Percentiles rank a stretch among this genome's conserved stretches.
Evolutionary conservation across 2,888 invertebrate genomes (phyloP).

Genomic region (Ophion costatus): DNA sequence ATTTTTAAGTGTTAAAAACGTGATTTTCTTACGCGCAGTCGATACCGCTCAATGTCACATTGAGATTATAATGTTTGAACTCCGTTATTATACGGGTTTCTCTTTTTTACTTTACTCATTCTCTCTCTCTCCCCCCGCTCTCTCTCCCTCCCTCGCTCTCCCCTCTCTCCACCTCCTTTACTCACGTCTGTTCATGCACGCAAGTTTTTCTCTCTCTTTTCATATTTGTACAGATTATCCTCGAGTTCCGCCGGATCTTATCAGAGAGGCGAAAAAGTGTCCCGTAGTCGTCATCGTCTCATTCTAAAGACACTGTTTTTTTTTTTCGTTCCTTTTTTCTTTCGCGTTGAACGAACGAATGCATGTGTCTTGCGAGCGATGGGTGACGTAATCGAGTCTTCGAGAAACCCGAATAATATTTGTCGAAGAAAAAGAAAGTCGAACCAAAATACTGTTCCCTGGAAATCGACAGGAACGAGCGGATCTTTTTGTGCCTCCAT

Average conservation of each 20-base stretch:
- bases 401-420: constrained; percentile 6
- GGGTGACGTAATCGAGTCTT: constrained; percentile 22
- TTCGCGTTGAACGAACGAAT: constrained; percentile 24
- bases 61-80: constrained; percentile 73
- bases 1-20: constrained; percentile 30
- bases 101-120: not conserved
- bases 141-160: constrained; percentile 35
- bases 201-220: constrained; percentile 19
- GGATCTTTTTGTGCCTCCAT: not conserved
- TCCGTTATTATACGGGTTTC: constrained; percentile 62
- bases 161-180: constrained; percentile 19
- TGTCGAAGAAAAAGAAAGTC: constrained; percentile 8
- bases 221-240: constrained; percentile 69
- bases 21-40: constrained; percentile 59
- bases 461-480: too few relatives aligned
- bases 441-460: not conserved
- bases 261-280: constrained; percentile 53
- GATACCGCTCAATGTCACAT: constrained; percentile 71
- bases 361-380: constrained; percentile 11
- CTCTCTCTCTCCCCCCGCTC: not conserved
- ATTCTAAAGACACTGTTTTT: constrained; percentile 36
- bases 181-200: not conserved
- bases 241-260: constrained; percentile 68
- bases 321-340: constrained; percentile 20
- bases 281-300: constrained; percentile 57